Evolutionary conservation across 1,140 invertebrate genomes (phyloP).

Genomic region (Drosophila cardini): DNA sequence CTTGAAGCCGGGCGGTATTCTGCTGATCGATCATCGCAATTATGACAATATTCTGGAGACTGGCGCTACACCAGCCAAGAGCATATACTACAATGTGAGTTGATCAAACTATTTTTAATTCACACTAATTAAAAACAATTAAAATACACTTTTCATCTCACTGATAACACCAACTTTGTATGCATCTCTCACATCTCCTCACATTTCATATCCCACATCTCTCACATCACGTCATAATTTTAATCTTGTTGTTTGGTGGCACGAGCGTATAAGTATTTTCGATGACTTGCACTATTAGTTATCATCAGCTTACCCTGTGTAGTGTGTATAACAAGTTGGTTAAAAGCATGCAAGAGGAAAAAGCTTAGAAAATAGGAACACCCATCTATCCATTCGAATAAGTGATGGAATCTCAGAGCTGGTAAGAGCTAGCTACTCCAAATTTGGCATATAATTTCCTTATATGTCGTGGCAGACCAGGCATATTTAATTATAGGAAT

Average conservation of each 20-base stretch:
- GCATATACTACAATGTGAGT: constrained; percentile 95
- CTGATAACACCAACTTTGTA: constrained; percentile 41
- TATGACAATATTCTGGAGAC: constrained; percentile 92
- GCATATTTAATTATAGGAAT: no score
- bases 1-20: constrained; percentile 92
- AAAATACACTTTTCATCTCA: constrained; percentile 41
- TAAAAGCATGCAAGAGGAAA: no score
- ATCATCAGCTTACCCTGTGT: no score
- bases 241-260: constrained; percentile 14
- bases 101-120: constrained; percentile 25
- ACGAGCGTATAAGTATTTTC: constrained; percentile 17
- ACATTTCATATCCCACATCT: no score
- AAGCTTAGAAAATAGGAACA: no score
- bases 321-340: no score
- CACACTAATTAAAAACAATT: constrained; percentile 65
- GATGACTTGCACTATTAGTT: constrained; percentile 51
- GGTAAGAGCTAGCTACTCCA: no score
- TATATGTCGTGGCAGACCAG: no score
- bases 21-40: constrained; percentile 95
- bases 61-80: constrained; percentile 90
- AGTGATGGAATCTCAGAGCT: no score
- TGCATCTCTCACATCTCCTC: constrained; percentile 11
- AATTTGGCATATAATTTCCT: no score
- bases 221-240: constrained; percentile 5
- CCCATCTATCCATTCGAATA: no score